Evolutionary conservation across 2,888 invertebrate species (phyloP).

Genomic region (Sycophila texana): DNA sequence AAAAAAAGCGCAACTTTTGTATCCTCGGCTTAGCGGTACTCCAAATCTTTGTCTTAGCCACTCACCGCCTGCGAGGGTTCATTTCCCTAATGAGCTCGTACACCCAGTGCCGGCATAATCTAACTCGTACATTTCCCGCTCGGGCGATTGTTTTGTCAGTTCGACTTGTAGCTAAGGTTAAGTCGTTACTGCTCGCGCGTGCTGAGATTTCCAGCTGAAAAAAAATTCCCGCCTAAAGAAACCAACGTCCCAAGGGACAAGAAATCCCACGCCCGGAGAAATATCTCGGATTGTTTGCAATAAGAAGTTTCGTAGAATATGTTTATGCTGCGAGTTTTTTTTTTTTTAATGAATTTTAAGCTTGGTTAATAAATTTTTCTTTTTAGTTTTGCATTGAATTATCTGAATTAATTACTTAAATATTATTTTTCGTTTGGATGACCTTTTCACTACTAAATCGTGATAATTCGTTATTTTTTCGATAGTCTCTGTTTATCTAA

Average conservation of each 20-base stretch:
- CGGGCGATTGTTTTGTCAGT: slow-evolving; percentile 44
- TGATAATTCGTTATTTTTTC: no score
- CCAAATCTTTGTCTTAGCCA: slow-evolving; percentile 4
- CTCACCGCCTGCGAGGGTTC: slow-evolving; percentile 17
- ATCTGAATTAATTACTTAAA: no score
- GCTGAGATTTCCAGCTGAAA: not conserved
- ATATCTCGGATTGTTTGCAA: not conserved
- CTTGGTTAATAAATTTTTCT: no score
- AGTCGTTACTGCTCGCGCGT: no score
- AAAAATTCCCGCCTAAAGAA: not conserved
- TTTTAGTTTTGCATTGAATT: no score
- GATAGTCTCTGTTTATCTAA: no score
- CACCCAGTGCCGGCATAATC: not conserved
- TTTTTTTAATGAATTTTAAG: no score
- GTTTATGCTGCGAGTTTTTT: no score
- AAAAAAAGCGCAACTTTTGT: no score
- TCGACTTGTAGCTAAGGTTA: not conserved
- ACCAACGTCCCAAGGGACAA: no score
- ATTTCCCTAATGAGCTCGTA: slow-evolving; percentile 51
- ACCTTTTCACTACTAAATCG: no score
- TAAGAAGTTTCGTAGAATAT: not conserved
- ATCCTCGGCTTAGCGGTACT: not conserved
- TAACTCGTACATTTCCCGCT: not conserved
- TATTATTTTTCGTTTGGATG: no score
- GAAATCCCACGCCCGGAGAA: not conserved